Conservation (phyloP, 2,797 vertebrate genomes). For the Malacoraja senta region DNA sequence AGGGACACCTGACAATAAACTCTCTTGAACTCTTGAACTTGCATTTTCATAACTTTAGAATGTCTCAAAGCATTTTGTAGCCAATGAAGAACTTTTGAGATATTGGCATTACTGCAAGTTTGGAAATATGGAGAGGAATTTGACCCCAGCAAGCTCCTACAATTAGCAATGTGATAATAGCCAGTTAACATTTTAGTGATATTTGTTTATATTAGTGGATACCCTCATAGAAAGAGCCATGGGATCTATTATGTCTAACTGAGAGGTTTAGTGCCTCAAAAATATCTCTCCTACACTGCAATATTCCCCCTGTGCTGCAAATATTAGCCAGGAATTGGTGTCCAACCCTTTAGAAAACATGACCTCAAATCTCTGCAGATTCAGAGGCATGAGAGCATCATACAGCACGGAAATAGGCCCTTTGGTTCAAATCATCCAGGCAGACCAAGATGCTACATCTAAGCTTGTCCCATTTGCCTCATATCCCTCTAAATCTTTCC, state of each 20-base stretch:
- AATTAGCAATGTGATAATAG: not conserved
- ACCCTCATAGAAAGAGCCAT: not conserved
- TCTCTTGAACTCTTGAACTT: no score
- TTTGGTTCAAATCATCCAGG: no score
- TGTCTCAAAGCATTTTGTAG: not conserved
- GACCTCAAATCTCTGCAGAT: not conserved
- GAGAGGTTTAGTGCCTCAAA: not conserved
- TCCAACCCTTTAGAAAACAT: not conserved
- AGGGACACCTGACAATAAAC: no score
- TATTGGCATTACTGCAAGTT: not conserved
- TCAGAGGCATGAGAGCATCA: not conserved
- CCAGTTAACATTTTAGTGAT: not conserved
- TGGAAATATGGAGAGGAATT: not conserved
- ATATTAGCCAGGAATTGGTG: not conserved
- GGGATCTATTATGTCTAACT: not conserved
- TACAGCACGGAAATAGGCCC: no score
- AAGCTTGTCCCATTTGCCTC: no score
- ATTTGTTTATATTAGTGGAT: not conserved
- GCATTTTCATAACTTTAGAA: not conserved
- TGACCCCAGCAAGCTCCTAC: not conserved
- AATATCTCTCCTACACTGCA: not conserved
- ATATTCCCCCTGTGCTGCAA: not conserved
- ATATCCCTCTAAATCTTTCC: no score
- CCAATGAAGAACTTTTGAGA: not conserved
- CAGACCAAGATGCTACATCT: no score